Evolutionary conservation across 2,888 invertebrate species (phyloP).

Genomic region (Anoplius nigerrimus): DNA sequence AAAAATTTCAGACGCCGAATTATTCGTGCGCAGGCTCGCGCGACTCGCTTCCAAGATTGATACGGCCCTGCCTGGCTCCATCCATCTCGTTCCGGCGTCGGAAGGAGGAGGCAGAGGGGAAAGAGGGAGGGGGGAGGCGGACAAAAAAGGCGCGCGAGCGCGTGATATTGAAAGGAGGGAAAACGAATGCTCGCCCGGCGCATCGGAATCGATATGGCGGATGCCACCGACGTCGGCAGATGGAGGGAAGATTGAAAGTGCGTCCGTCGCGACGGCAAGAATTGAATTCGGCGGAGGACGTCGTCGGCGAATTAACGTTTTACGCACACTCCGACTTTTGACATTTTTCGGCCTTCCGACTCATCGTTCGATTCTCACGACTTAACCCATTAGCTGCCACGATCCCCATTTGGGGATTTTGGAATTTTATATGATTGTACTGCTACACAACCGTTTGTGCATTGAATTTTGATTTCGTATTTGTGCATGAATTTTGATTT

Average conservation of each 20-base stretch:
- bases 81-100: conserved; percentile 1
- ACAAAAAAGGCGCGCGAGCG: conserved; percentile 18
- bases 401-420: too few species aligned
- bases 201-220: conserved; percentile 55
- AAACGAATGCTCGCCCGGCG: conserved; percentile 39
- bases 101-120: not conserved
- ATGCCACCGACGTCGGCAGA: conserved; percentile 22
- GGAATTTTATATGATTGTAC: too few species aligned
- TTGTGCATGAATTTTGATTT: too few species aligned
- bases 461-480: too few species aligned
- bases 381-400: too few species aligned
- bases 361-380: too few species aligned
- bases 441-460: too few species aligned
- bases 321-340: too few species aligned
- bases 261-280: conserved; percentile 48
- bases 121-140: not conserved
- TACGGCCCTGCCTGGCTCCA: conserved; percentile 23
- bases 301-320: too few species aligned
- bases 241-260: conserved; percentile 49
- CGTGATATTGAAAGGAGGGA: conserved; percentile 45
- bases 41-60: conserved; percentile 30
- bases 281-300: conserved; percentile 39
- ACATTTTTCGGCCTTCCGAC: too few species aligned
- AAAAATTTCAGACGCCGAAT: not conserved
- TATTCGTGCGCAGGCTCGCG: not conserved